Evolutionary conservation across 1,140 invertebrate genomes (phyloP).

Genomic region (Tetragonula clypearis): DNA sequence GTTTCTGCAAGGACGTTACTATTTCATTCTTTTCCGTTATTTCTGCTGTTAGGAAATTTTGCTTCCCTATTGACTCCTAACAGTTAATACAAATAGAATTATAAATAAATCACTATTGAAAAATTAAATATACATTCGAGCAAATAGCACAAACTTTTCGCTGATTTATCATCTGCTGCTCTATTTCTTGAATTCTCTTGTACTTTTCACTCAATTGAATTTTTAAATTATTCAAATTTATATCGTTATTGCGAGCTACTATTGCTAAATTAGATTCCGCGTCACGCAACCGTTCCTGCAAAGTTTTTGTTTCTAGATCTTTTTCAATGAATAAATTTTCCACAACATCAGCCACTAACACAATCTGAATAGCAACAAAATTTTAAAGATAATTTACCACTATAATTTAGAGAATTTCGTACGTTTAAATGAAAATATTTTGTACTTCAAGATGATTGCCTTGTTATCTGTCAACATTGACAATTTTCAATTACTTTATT

Average conservation of each 20-base stretch:
- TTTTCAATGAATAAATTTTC: slow-evolving; percentile 66
- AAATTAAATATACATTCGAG: slow-evolving; percentile 28
- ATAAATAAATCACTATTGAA: slow-evolving; percentile 20
- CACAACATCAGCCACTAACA: slow-evolving; percentile 66
- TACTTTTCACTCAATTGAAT: slow-evolving; percentile 69
- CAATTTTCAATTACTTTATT: slow-evolving; percentile 8
- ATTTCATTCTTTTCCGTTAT: slow-evolving; percentile 81
- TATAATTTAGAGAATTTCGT: neutral
- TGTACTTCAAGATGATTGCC: slow-evolving; percentile 60
- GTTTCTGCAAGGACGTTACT: slow-evolving; percentile 74
- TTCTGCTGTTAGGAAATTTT: slow-evolving; percentile 80
- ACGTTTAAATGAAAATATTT: slow-evolving; percentile 2
- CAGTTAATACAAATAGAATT: slow-evolving; percentile 20
- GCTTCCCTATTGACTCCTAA: slow-evolving; percentile 77
- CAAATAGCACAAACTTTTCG: slow-evolving; percentile 73
- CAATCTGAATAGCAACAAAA: slow-evolving; percentile 72
- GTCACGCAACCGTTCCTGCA: slow-evolving; percentile 64
- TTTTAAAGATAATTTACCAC: slow-evolving; percentile 37
- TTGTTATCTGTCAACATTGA: slow-evolving; percentile 4
- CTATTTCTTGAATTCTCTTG: slow-evolving; percentile 64
- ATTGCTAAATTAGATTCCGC: slow-evolving; percentile 62
- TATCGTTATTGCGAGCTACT: slow-evolving; percentile 60
- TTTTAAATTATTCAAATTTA: slow-evolving; percentile 59
- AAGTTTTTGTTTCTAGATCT: slow-evolving; percentile 63
- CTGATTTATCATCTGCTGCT: slow-evolving; percentile 62